These are phyloP conservation scores for Alfaro cultratus DNA, from an alignment of 2,797 vertebrate species.

Conservation along the genomic window DNA sequence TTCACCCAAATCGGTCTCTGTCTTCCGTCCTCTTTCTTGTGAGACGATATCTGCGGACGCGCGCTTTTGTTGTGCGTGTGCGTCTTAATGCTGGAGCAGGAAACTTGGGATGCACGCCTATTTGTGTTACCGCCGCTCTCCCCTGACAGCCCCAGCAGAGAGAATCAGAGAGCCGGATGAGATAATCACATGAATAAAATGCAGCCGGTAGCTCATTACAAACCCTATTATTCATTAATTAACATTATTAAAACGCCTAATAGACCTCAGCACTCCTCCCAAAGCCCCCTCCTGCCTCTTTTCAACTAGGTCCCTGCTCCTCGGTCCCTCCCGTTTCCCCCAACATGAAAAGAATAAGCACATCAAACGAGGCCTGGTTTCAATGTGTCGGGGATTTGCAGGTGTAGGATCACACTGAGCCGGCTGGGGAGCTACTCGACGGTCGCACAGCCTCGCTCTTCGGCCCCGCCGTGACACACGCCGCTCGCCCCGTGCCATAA, in stretches of 20 bases:
- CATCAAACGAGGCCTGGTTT: slow-evolving; percentile 84
- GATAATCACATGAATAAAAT: slow-evolving; percentile 81
- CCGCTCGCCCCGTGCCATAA: slow-evolving; percentile 60
- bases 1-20: slow-evolving; percentile 35
- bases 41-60: slow-evolving; percentile 20
- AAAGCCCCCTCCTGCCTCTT: slow-evolving; percentile 65
- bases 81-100: slow-evolving; percentile 8
- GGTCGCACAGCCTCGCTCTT: slow-evolving; percentile 55
- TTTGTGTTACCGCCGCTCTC: slow-evolving; percentile 50
- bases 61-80: slow-evolving; percentile 13
- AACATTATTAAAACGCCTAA: slow-evolving; percentile 85
- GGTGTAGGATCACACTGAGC: slow-evolving; percentile 74
- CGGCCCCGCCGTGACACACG: slow-evolving; percentile 67
- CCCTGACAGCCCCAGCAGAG: slow-evolving; percentile 63
- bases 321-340: slow-evolving; percentile 69
- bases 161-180: slow-evolving; percentile 64
- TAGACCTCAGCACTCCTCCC: slow-evolving; percentile 73
- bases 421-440: slow-evolving; percentile 57
- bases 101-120: slow-evolving; percentile 33
- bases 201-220: slow-evolving; percentile 82
- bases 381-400: slow-evolving; percentile 81
- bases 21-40: slow-evolving; percentile 27
- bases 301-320: slow-evolving; percentile 77
- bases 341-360: slow-evolving; percentile 85
- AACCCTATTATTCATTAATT: slow-evolving; percentile 85